Evolutionary conservation across 2,888 invertebrate species (phyloP).

Genomic region (Orthosia gothica): DNA sequence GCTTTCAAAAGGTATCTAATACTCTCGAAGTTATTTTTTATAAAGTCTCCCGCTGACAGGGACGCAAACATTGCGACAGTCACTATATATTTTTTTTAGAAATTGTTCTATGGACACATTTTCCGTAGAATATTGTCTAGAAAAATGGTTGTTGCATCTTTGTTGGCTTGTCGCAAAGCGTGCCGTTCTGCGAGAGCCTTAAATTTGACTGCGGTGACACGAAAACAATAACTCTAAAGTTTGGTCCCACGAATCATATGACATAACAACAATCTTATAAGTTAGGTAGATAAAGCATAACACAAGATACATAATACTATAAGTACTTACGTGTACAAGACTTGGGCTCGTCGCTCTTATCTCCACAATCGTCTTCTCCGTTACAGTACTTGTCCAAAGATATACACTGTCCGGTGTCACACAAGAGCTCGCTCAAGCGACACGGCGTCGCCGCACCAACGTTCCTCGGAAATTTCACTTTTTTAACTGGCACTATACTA

Average conservation of each 20-base stretch:
- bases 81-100: too few species aligned
- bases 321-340: slow-evolving; percentile 94
- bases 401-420: slow-evolving; percentile 93
- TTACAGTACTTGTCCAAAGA: slow-evolving; percentile 95
- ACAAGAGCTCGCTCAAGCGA: slow-evolving; percentile 92
- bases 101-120: too few species aligned
- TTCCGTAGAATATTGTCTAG: too few species aligned
- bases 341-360: slow-evolving; percentile 94
- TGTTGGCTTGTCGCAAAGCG: too few species aligned
- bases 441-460: slow-evolving; percentile 82
- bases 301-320: slow-evolving; percentile 70
- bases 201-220: background rate
- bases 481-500: slow-evolving; percentile 80
- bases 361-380: slow-evolving; percentile 94
- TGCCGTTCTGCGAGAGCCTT: background rate
- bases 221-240: slow-evolving; percentile 2
- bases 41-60: background rate
- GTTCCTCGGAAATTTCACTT: slow-evolving; percentile 80
- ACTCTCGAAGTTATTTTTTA: slow-evolving; percentile 9
- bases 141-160: too few species aligned
- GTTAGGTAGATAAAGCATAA: too few species aligned
- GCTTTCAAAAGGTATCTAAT: slow-evolving; percentile 13
- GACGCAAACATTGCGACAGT: background rate
- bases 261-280: slow-evolving; percentile 5
- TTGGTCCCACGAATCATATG: background rate